phyloP scores from a whole-genome alignment of 1,140 invertebrate genomes.

The Diuraphis noxia region DNA sequence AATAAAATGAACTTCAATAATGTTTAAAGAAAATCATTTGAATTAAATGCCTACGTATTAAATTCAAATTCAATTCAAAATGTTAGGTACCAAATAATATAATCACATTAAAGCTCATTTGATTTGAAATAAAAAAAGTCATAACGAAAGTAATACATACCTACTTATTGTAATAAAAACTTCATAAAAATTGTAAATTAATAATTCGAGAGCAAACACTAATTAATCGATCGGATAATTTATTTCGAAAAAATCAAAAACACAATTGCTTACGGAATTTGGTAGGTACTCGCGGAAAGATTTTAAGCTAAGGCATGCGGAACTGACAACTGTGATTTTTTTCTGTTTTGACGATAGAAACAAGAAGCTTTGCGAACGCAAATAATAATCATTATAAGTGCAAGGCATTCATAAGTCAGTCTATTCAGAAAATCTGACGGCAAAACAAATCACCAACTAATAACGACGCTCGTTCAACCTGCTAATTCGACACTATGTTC shows the following conservation, averaged over 20 bases:
- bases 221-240: background rate
- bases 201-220: background rate
- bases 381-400: conserved; percentile 53
- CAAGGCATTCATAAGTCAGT: conserved; percentile 43
- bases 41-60: background rate
- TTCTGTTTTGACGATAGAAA: conserved; percentile 36
- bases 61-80: background rate
- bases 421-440: conserved; percentile 52
- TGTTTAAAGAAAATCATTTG: background rate
- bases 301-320: conserved; percentile 24
- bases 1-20: background rate
- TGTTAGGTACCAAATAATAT: background rate
- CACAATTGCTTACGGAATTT: background rate
- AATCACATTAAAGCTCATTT: background rate
- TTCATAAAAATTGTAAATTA: background rate
- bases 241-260: background rate
- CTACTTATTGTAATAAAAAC: background rate
- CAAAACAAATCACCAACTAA: conserved; percentile 52
- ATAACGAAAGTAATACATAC: background rate
- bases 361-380: conserved; percentile 47
- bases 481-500: conserved; percentile 50
- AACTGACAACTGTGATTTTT: conserved; percentile 42
- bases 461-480: conserved; percentile 51
- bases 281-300: background rate
- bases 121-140: background rate